Percentiles rank a stretch among this genome's conserved stretches.
phyloP scores from a whole-genome alignment of 1,140 invertebrate species.

The Nasonia vitripennis region DNA sequence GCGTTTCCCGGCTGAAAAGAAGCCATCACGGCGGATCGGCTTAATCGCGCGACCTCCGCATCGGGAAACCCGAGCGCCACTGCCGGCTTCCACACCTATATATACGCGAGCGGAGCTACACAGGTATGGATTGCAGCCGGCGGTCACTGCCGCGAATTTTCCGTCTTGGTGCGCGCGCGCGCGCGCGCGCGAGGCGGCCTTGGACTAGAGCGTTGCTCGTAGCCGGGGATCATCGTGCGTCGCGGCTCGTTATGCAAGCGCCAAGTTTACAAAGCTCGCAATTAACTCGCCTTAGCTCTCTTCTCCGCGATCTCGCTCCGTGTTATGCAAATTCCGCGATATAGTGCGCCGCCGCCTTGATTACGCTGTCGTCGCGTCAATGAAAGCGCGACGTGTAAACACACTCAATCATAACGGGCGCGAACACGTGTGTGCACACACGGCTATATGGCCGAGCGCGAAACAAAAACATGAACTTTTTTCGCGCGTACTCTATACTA shows the following conservation, averaged over 20 bases:
- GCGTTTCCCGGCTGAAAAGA: slow-evolving; percentile 15
- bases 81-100: neutral
- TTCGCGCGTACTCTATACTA: neutral
- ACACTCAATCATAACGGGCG: neutral
- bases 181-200: slow-evolving; percentile 8
- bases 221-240: neutral
- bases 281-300: slow-evolving; percentile 4
- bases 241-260: slow-evolving; percentile 35
- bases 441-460: neutral
- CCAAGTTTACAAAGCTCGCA: slow-evolving; percentile 27
- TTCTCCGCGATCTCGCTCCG: neutral
- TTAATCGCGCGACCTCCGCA: slow-evolving; percentile 9
- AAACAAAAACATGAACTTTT: neutral
- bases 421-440: neutral
- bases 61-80: slow-evolving; percentile 19
- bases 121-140: neutral
- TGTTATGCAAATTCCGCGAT: neutral
- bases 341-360: neutral
- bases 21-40: neutral
- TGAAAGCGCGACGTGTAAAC: neutral
- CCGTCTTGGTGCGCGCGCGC: neutral
- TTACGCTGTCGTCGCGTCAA: slow-evolving; percentile 6
- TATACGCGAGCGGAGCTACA: neutral
- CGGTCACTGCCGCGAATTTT: slow-evolving; percentile 24
- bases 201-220: slow-evolving; percentile 36